Evolutionary conservation across 2,888 invertebrate species (phyloP), one percentile per base, ranked within the genome.

Genomic region (Baronia brevicornis): DNA sequence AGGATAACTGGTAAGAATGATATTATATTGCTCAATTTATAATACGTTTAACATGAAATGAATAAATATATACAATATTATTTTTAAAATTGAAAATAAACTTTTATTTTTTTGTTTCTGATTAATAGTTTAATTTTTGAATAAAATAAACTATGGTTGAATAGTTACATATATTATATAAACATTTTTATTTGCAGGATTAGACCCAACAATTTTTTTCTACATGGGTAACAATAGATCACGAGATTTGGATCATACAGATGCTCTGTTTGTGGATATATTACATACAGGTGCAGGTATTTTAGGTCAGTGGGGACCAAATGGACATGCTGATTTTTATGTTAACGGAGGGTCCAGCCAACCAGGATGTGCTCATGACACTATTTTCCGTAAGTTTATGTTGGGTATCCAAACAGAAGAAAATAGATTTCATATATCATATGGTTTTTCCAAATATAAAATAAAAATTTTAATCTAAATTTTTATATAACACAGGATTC

Each of bases 321-420:
- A 91, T 43, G 94, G 94, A 0, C 94, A 95, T 60, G 94, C 93
- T 0, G 95, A 95, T 65, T 95, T 94, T 67, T 95, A 94, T 66
- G 92, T 95, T 27, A 95, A 95, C 55, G 95, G 95, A 0, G 92
- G 95, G 11, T 93, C 94, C 15, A 92, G 94, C 56, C 95, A 95
- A 53, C 95, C 95, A 0, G 94, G 94, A 38, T 95, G 95, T 61
- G 91, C 91, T 2, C 92, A 92, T 35, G 88, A 91, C 39, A 93
- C 93, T 0, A 84, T 94, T 26, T 92, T 94, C 54, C 91, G 94
- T 94, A 86, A 89, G 89, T 74, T 24, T n/a, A n/a, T n/a, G n/a
- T n/a, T n/a, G n/a, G n/a, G n/a, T n/a, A n/a, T n/a, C n/a, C n/a
- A n/a, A n/a, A n/a, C n/a, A n/a, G n/a, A n/a, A n/a, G n/a, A n/a